A percentile compares a stretch with the other conserved stretches of the same genome.
Evolutionary conservation across 1,140 invertebrate genomes (phyloP).

Genomic region (Zaprionus ghesquierei): DNA sequence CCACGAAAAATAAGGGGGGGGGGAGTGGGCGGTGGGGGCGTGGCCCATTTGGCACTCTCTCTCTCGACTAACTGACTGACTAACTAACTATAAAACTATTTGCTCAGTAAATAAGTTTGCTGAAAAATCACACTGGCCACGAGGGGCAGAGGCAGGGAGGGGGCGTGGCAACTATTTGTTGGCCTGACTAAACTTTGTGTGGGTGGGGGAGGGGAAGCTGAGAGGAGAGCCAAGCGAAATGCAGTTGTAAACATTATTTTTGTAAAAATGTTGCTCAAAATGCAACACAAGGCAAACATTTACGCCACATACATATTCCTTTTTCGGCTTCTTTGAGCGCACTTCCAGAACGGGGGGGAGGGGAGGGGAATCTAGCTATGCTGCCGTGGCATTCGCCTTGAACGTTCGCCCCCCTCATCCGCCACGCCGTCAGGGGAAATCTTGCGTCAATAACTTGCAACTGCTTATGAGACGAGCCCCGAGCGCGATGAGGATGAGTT

Average conservation of each 20-base stretch:
- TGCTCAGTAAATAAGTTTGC: constrained; percentile 71
- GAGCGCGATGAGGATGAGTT: constrained; percentile 11
- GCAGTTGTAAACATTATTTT: constrained; percentile 66
- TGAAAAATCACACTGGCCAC: constrained; percentile 56
- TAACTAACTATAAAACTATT: constrained; percentile 62
- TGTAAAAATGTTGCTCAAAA: constrained; percentile 73
- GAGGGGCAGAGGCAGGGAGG: neutral
- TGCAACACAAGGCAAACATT: constrained; percentile 77
- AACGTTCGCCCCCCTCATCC: neutral
- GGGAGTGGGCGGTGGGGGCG: neutral
- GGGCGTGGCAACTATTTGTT: constrained; percentile 61
- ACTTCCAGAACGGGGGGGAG: neutral
- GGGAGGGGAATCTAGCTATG: neutral
- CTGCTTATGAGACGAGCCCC: constrained; percentile 67
- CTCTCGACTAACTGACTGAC: constrained; percentile 43
- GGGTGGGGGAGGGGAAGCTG: neutral
- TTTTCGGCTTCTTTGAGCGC: constrained; percentile 20
- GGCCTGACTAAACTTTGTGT: constrained; percentile 64
- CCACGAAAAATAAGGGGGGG: neutral
- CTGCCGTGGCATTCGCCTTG: constrained; percentile 55
- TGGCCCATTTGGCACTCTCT: constrained; percentile 50
- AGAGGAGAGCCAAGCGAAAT: constrained; percentile 48
- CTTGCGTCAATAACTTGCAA: constrained; percentile 74
- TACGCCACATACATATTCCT: constrained; percentile 59
- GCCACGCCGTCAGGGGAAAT: constrained; percentile 57